Evolutionary conservation across 2,113 vertebrate genomes (phyloP).

Genomic region (Pimephales promelas): DNA sequence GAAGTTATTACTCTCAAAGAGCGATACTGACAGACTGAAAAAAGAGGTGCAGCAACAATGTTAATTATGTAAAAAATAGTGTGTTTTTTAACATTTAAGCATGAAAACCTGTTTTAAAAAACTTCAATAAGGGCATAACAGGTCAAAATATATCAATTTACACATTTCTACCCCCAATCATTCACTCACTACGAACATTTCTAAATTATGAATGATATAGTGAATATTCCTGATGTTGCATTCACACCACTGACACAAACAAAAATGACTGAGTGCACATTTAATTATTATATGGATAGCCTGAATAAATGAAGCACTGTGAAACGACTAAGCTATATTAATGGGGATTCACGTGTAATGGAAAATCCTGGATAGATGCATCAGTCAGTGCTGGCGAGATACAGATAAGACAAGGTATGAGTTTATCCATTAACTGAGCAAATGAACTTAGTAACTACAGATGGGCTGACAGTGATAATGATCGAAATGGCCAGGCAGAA

Average conservation of each 20-base stretch:
- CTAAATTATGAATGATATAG: neutral
- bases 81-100: no score
- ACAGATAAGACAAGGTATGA: conserved; percentile 29
- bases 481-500: conserved; percentile 18
- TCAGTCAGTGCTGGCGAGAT: conserved; percentile 17
- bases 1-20: no score
- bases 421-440: conserved; percentile 26
- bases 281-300: conserved; percentile 7
- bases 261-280: neutral
- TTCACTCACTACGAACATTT: neutral
- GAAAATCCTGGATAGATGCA: neutral
- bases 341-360: conserved; percentile 1
- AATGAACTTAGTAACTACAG: conserved; percentile 34
- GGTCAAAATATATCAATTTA: no score
- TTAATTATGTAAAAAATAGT: no score
- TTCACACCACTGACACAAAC: neutral
- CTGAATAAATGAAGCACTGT: conserved; percentile 6
- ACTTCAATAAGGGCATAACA: no score
- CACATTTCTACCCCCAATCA: neutral
- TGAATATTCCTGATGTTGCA: neutral
- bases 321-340: conserved; percentile 13
- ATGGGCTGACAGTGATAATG: conserved; percentile 27
- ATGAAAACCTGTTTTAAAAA: no score
- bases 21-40: no score
- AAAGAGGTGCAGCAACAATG: no score